A percentile compares a stretch with the other conserved stretches of the same genome.
Evolutionary conservation across 2,888 invertebrate species (phyloP).

Genomic region (Germaria angustata): DNA sequence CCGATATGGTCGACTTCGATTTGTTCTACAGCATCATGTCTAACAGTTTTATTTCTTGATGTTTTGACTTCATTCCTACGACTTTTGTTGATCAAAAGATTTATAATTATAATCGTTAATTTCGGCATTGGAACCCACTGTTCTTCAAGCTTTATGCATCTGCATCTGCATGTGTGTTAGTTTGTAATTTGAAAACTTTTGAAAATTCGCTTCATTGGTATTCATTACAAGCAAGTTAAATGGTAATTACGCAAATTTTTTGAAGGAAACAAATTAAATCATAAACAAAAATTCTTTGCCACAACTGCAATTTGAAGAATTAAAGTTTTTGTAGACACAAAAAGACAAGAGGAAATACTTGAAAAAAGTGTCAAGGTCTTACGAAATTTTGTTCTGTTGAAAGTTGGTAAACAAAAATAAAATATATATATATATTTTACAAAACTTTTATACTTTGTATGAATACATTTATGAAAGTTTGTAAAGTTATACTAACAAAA

Average conservation of each 20-base stretch:
- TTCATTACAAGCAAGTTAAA: slow-evolving; percentile 54
- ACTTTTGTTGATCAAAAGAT: too few relatives aligned
- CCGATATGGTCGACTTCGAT: too few relatives aligned
- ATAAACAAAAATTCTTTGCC: slow-evolving; percentile 17
- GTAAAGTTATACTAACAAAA: too few relatives aligned
- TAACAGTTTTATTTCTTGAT: too few relatives aligned
- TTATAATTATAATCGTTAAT: too few relatives aligned
- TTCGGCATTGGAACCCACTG: too few relatives aligned
- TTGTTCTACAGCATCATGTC: too few relatives aligned
- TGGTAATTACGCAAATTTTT: slow-evolving; percentile 36
- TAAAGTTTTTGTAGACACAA: slow-evolving; percentile 17
- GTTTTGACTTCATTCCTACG: too few relatives aligned
- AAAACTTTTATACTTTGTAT: background rate
- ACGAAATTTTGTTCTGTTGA: background rate
- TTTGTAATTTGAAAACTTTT: slow-evolving; percentile 13
- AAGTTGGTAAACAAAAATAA: background rate
- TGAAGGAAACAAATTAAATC: background rate
- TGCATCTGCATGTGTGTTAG: background rate
- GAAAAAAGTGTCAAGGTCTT: slow-evolving; percentile 26
- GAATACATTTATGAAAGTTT: too few relatives aligned
- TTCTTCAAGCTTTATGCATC: background rate
- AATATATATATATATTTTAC: background rate
- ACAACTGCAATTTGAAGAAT: slow-evolving; percentile 25
- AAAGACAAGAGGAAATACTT: background rate
- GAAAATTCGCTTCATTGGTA: slow-evolving; percentile 47